Evolutionary conservation across 1,140 invertebrate genomes (phyloP).

Genomic region (Trichonephila clavata): DNA sequence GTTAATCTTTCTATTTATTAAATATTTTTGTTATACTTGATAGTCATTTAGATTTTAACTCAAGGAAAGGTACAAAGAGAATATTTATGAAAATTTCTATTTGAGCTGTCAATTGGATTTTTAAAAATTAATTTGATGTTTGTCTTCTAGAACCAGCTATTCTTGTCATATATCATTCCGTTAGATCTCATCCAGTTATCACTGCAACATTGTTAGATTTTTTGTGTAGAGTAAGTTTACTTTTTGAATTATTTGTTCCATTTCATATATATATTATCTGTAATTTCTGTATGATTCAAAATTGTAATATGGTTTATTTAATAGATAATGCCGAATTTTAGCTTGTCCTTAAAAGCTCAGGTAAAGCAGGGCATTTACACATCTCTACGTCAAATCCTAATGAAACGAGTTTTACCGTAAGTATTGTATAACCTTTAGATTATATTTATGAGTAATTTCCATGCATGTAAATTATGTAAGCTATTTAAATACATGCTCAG

Average conservation of each 20-base stretch:
- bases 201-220: slow-evolving; percentile 97
- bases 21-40: too few relatives aligned
- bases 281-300: slow-evolving; percentile 43
- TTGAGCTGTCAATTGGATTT: neutral
- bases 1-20: neutral
- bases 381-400: slow-evolving; percentile 95
- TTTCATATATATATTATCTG: neutral
- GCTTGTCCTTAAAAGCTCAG: slow-evolving; percentile 90
- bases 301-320: neutral
- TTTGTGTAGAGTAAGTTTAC: slow-evolving; percentile 88
- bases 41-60: too few relatives aligned
- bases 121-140: neutral
- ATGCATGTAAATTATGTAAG: too few relatives aligned
- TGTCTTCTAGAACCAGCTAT: slow-evolving; percentile 92
- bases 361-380: slow-evolving; percentile 94
- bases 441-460: too few relatives aligned
- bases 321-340: slow-evolving; percentile 96
- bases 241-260: neutral
- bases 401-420: slow-evolving; percentile 93
- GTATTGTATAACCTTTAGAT: slow-evolving; percentile 55
- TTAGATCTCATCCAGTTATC: slow-evolving; percentile 96
- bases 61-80: too few relatives aligned
- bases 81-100: neutral
- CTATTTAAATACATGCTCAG: too few relatives aligned
- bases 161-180: slow-evolving; percentile 98